Evolutionary conservation across 2,888 invertebrate genomes (phyloP), one percentile per base, ranked within the genome.

Genomic region (Tiliacea aurago): DNA sequence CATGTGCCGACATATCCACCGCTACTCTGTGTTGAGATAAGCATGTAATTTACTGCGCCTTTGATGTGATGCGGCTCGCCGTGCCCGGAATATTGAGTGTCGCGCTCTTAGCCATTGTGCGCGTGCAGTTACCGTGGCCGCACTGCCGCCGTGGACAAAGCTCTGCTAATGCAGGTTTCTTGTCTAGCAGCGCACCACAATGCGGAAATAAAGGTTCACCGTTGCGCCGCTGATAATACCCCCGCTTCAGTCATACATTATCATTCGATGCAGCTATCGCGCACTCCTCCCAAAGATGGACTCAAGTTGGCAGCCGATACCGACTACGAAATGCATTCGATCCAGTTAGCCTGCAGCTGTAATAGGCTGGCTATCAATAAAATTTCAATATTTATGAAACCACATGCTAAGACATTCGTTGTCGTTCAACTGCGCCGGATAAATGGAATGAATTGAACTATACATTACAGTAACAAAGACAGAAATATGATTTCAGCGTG

Each of bases 31-130:
- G 73, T 87, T 78, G 76, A 90, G 90, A 89, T 91, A 90, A 90
- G 87, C 86, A 87, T 85, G 80, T 87, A 87, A 90, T 89, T 90
- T 90, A 90, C 86, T 87, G 87, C 83, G 80, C 78, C 90, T 90
- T 90, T 91, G 91, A 92, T 89, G 88, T 88, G 83, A 78, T 70
- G 82, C 89, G 86, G 87, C 84, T 77, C 67, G 76, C 85, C 79
- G 89, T 89, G 90, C 86, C 84, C 84, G 85, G 92, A 91, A 92
- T 93, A 91, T 89, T 80, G 81, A 91, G 86, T 88, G 87, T 86
- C 84, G 78, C 81, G 70, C 80, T 75, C 49, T 59, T 77, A 75
- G 73, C 84, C 80, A 86, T 84, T 84, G 86, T 81, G 72, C 59
- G 78, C 83, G 63, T 88, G 86, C 91, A 89, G 90, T 90, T 90